A percentile compares a stretch with the other conserved stretches of the same genome.
These are phyloP conservation scores for Carollia perspicillata DNA, from an alignment of 2,113 vertebrate species.

Conservation along the genomic window DNA sequence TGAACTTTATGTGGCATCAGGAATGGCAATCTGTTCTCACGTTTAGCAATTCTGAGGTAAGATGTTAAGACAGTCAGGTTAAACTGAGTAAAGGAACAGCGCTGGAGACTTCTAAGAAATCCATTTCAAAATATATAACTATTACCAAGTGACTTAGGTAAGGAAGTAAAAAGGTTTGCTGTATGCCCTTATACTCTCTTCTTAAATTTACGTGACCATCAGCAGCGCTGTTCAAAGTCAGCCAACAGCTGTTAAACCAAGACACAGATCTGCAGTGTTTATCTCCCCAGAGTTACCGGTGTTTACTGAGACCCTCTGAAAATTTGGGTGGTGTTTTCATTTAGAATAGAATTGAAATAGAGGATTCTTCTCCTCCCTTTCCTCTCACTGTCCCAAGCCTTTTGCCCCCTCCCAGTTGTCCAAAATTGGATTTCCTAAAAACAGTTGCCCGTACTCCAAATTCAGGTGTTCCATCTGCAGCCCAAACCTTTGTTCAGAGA, in stretches of 20 bases:
- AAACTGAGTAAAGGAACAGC: conserved; percentile 41
- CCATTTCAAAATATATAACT: conserved; percentile 53
- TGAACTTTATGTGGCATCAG: conserved; percentile 64
- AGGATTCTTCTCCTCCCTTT: not conserved
- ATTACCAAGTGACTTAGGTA: conserved; percentile 44
- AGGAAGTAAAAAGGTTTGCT: not conserved
- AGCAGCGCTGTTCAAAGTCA: conserved; percentile 65
- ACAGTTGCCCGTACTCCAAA: not conserved
- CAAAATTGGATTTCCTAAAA: not conserved
- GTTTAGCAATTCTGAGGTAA: conserved; percentile 47
- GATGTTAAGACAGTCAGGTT: conserved; percentile 39
- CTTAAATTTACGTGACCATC: conserved; percentile 65
- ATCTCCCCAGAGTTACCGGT: conserved; percentile 27
- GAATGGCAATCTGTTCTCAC: conserved; percentile 67
- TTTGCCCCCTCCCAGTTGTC: conserved; percentile 3
- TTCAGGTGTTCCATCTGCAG: not conserved
- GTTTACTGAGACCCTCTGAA: conserved; percentile 47
- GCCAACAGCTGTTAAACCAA: conserved; percentile 54
- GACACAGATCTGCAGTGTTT: conserved; percentile 62
- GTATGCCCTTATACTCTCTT: conserved; percentile 14
- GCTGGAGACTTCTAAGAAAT: conserved; percentile 25
- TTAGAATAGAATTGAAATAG: not conserved
- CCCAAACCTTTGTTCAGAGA: not conserved
- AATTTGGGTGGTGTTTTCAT: conserved; percentile 21
- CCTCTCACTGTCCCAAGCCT: not conserved